Conservation (phyloP, 2,113 vertebrate genomes). For the Gadus chalcogrammus region DNA sequence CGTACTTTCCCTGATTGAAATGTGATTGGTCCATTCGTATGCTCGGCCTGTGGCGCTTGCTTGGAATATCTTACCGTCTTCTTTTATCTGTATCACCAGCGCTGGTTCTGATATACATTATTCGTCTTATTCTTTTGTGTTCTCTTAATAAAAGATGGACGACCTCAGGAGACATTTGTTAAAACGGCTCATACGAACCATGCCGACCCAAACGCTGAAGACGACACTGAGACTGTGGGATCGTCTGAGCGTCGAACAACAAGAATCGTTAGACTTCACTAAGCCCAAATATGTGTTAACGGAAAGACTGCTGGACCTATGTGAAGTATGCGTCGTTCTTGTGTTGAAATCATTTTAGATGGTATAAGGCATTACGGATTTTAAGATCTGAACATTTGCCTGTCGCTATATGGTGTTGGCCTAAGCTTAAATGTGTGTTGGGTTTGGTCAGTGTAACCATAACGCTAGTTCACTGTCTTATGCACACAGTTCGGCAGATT, state of each 20-base stretch:
- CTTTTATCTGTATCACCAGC: background rate
- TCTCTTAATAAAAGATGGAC: conserved; percentile 67
- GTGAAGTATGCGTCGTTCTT: conserved; percentile 68
- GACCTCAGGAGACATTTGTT: conserved; percentile 67
- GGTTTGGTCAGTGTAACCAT: no score
- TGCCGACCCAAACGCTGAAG: conserved; percentile 66
- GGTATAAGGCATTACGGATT: no score
- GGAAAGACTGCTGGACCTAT: conserved; percentile 69
- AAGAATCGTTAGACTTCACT: conserved; percentile 66
- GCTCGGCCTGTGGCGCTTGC: conserved; percentile 42
- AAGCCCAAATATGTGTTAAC: conserved; percentile 71
- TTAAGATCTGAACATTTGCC: no score
- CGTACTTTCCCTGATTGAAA: rapidly evolving
- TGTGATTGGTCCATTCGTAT: conserved; percentile 59
- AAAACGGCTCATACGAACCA: conserved; percentile 74
- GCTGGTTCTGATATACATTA: background rate
- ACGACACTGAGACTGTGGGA: conserved; percentile 76
- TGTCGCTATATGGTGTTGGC: no score
- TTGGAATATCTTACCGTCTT: conserved; percentile 20
- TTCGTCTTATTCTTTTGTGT: background rate
- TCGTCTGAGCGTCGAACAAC: conserved; percentile 72
- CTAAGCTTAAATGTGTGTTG: no score
- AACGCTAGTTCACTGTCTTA: no score
- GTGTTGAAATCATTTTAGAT: no score
- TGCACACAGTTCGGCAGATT: no score